phyloP scores from a whole-genome alignment of 2,888 invertebrate species.

The Aleiodes leptofemur region DNA sequence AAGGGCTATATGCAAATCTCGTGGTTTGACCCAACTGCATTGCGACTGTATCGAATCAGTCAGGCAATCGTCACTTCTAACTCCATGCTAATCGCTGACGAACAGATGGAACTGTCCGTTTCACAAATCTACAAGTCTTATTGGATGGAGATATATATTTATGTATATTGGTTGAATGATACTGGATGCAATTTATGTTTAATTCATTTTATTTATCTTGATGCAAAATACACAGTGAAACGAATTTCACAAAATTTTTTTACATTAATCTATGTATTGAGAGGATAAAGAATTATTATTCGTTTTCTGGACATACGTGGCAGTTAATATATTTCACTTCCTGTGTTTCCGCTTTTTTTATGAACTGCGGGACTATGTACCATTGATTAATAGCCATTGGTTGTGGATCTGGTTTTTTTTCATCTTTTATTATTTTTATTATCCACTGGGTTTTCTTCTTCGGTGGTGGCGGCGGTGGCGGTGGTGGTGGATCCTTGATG shows the following conservation, averaged over 20 bases:
- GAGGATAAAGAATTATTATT: no score
- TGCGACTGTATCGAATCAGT: conserved; percentile 23
- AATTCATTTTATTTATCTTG: neutral
- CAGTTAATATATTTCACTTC: conserved; percentile 8
- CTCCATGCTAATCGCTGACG: conserved; percentile 28
- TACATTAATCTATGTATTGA: no score
- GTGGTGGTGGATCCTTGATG: neutral
- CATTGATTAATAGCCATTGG: neutral
- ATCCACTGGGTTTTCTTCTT: neutral
- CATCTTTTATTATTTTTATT: conserved; percentile 8
- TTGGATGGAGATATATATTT: neutral
- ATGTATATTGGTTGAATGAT: neutral
- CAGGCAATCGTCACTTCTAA: conserved; percentile 37
- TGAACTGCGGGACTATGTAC: conserved; percentile 1
- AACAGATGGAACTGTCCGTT: conserved; percentile 20
- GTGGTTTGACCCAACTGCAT: conserved; percentile 38
- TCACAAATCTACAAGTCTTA: conserved; percentile 6
- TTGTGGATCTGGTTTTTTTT: neutral
- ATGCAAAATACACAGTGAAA: no score
- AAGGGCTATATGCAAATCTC: conserved; percentile 38
- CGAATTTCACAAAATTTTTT: no score
- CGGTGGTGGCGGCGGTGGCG: neutral
- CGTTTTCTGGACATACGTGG: no score
- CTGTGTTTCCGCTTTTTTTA: neutral
- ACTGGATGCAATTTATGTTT: neutral